These are phyloP conservation scores for Setophaga kirtlandii DNA, from an alignment of 2,113 vertebrate genomes.

Conservation along the genomic window DNA sequence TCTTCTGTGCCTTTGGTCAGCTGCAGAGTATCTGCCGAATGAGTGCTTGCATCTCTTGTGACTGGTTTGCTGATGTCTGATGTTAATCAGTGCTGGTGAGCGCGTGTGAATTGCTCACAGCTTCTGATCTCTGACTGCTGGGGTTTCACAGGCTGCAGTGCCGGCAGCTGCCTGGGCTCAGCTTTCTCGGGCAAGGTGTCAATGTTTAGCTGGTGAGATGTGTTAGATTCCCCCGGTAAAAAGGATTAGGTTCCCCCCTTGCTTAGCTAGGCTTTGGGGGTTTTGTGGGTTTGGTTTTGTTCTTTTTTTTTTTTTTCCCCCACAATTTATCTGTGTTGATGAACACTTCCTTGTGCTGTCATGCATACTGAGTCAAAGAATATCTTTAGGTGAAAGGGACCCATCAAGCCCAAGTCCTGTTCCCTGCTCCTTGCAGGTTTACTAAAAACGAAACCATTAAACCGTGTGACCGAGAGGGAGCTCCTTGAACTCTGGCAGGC, in stretches of 20 bases:
- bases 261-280: background rate
- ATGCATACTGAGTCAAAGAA: background rate
- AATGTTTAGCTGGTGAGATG: background rate
- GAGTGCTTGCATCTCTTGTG: background rate
- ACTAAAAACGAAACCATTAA: background rate
- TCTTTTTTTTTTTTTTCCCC: background rate
- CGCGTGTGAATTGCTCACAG: background rate
- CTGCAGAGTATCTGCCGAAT: fast-evolving
- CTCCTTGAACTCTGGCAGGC: background rate
- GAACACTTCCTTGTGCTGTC: background rate
- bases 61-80: background rate
- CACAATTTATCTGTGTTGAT: background rate
- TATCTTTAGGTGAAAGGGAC: background rate
- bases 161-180: background rate
- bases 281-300: background rate
- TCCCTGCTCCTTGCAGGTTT: background rate
- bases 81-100: background rate
- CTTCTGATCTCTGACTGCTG: background rate
- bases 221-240: background rate
- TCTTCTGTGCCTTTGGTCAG: background rate
- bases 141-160: background rate
- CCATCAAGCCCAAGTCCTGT: background rate
- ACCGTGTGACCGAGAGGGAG: background rate
- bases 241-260: background rate
- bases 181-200: background rate